These are phyloP conservation scores for Peromyscus melanophrys DNA, from an alignment of 2,797 vertebrate species.

Conservation along the genomic window DNA sequence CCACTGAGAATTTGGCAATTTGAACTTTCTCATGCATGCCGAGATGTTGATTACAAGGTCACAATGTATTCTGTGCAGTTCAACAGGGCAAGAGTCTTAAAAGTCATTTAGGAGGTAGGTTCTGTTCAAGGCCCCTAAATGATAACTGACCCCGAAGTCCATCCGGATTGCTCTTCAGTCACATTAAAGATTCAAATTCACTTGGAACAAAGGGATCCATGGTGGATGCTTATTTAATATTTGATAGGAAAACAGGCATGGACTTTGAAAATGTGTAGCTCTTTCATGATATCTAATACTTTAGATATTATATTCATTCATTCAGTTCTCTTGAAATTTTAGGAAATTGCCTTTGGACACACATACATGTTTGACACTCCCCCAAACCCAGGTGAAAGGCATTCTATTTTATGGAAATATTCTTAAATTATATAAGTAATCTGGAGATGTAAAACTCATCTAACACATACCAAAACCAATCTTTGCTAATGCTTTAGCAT, in stretches of 20 bases:
- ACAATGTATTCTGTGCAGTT: not conserved
- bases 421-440: slow-evolving; percentile 23
- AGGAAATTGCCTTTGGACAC: slow-evolving; percentile 1
- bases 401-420: slow-evolving; percentile 32
- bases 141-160: not conserved
- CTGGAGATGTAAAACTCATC: slow-evolving; percentile 15
- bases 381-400: not conserved
- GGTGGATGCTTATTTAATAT: not conserved
- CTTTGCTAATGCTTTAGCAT: slow-evolving; percentile 34
- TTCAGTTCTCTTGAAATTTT: slow-evolving; percentile 48
- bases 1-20: not conserved
- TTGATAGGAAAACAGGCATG: not conserved
- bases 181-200: not conserved
- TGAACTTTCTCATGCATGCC: slow-evolving; percentile 18
- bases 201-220: not conserved
- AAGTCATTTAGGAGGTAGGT: not conserved
- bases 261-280: not conserved
- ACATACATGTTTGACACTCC: not conserved
- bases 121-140: not conserved
- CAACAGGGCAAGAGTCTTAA: not conserved
- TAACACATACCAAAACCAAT: slow-evolving; percentile 23
- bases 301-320: not conserved
- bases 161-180: not conserved
- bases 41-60: not conserved
- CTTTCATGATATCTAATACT: slow-evolving; percentile 12